Conservation (phyloP, 2,113 vertebrate genomes). For the Sapajus apella region DNA sequence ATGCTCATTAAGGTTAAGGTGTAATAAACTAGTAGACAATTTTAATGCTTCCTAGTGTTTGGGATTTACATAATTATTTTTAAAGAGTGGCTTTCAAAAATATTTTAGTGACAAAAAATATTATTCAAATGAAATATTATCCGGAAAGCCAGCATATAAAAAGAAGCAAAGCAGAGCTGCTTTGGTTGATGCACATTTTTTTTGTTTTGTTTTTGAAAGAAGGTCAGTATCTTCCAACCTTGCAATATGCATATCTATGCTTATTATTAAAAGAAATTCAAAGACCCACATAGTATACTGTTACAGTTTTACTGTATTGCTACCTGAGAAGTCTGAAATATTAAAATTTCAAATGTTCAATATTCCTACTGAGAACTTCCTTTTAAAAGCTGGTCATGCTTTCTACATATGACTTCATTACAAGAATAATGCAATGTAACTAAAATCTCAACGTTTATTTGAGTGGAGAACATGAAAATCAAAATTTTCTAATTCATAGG, state of each 20-base stretch:
- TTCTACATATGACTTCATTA: background rate
- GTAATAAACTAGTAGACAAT: background rate
- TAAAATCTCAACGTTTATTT: slow-evolving; percentile 13
- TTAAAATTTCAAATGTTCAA: background rate
- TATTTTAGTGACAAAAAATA: background rate
- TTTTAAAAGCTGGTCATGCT: background rate
- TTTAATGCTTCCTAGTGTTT: background rate
- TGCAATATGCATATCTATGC: background rate
- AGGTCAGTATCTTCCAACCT: background rate
- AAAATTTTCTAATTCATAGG: background rate
- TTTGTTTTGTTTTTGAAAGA: background rate
- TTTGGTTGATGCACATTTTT: background rate
- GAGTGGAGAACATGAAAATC: background rate
- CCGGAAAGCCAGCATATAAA: background rate
- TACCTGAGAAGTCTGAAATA: background rate
- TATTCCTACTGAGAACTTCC: background rate
- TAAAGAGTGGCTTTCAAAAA: background rate
- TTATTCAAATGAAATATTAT: background rate
- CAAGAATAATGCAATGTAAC: background rate
- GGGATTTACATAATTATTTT: background rate
- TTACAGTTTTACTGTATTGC: background rate
- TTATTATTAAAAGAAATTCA: background rate
- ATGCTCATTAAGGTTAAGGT: background rate
- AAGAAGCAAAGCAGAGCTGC: background rate
- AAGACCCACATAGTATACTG: background rate